Evolutionary conservation across 2,888 invertebrate genomes (phyloP).

Genomic region (Tricholauxania praeusta): DNA sequence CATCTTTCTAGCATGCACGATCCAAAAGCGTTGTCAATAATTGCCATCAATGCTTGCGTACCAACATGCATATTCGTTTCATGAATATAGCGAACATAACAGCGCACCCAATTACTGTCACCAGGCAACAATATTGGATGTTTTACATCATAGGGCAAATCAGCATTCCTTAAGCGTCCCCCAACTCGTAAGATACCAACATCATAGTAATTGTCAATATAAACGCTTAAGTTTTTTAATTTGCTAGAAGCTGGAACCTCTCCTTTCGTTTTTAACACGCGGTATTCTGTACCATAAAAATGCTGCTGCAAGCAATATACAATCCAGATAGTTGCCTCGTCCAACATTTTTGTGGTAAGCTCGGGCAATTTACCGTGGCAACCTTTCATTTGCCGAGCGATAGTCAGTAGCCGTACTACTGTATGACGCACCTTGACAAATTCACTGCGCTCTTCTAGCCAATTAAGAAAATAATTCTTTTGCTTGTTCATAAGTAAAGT

Average conservation of each 20-base stretch:
- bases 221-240: slow-evolving; percentile 23
- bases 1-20: slow-evolving; percentile 38
- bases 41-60: slow-evolving; percentile 37
- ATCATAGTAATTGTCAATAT: slow-evolving; percentile 22
- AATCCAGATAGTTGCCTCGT: slow-evolving; percentile 31
- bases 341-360: background rate
- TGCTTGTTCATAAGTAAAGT: background rate
- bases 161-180: slow-evolving; percentile 29
- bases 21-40: slow-evolving; percentile 41
- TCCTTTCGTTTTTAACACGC: slow-evolving; percentile 1
- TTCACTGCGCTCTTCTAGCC: slow-evolving; percentile 11
- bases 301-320: slow-evolving; percentile 33
- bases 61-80: slow-evolving; percentile 30
- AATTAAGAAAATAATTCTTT: background rate
- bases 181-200: slow-evolving; percentile 34
- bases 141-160: slow-evolving; percentile 33
- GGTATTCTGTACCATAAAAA: slow-evolving; percentile 11
- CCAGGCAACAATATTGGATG: slow-evolving; percentile 29
- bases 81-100: slow-evolving; percentile 23
- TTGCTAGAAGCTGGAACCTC: no score
- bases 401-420: background rate
- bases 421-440: background rate
- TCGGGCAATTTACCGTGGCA: background rate
- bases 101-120: slow-evolving; percentile 4
- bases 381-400: background rate